Conservation (phyloP, 2,797 vertebrate genomes). For the Epinephelus coioides region DNA sequence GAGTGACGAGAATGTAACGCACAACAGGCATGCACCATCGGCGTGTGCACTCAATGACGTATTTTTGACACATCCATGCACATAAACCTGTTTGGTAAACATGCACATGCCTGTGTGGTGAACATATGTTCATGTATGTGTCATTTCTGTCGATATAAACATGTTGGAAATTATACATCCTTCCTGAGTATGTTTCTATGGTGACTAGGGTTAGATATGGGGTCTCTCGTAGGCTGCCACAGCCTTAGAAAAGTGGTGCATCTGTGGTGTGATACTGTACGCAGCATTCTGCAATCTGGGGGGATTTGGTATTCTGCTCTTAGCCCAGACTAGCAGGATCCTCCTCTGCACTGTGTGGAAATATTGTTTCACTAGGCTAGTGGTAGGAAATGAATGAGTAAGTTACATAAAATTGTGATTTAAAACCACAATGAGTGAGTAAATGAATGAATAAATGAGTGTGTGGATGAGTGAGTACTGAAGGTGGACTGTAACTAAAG, state of each 20-base stretch:
- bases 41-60: neutral
- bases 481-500: neutral
- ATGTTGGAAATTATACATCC: neutral
- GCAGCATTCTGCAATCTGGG: conserved; percentile 75
- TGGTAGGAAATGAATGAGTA: conserved; percentile 29
- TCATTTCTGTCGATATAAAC: conserved; percentile 2
- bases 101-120: neutral
- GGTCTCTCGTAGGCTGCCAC: conserved; percentile 34
- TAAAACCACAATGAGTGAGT: conserved; percentile 6
- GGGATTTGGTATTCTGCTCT: conserved; percentile 81
- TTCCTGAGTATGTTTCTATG: conserved; percentile 33
- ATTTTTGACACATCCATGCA: neutral
- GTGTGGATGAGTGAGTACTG: neutral
- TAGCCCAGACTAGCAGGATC: conserved; percentile 66
- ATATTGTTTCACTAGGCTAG: conserved; percentile 57
- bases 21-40: neutral
- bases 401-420: conserved; percentile 14
- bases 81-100: conserved; percentile 19
- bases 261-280: conserved; percentile 68
- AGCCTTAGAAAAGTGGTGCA: conserved; percentile 66
- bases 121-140: conserved; percentile 4
- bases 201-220: conserved; percentile 37
- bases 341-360: conserved; percentile 71
- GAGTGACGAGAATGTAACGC: neutral
- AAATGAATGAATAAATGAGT: conserved; percentile 18